Conservation (phyloP, 1,140 invertebrate species). For the Camponotus vicinus region DNA sequence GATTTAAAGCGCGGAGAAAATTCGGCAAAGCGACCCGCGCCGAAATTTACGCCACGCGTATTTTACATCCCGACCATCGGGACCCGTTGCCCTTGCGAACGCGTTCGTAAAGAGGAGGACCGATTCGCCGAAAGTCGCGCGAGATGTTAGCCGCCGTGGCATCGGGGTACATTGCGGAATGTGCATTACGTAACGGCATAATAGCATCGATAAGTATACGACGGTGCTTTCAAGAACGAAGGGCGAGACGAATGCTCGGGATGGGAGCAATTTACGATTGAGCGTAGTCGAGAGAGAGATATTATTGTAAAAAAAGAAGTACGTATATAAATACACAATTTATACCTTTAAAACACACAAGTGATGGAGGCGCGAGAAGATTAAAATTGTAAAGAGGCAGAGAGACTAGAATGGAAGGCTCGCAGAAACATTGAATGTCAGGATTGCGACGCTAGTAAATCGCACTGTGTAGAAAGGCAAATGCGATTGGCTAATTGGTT, state of each 20-base stretch:
- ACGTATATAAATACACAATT: neutral
- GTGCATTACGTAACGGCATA: constrained; percentile 42
- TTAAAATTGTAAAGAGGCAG: neutral
- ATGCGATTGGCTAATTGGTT: constrained; percentile 47
- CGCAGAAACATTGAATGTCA: neutral
- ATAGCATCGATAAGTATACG: constrained; percentile 33
- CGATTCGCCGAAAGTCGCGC: constrained; percentile 63
- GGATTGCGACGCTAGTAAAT: neutral
- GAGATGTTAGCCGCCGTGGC: constrained; percentile 28
- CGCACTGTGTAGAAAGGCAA: neutral
- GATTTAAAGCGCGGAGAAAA: constrained; percentile 51
- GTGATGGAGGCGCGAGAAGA: too few relatives aligned
- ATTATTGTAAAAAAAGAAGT: neutral
- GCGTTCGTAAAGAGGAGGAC: constrained; percentile 54
- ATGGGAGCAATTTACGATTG: too few relatives aligned
- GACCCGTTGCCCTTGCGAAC: constrained; percentile 52
- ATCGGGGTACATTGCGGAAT: constrained; percentile 27
- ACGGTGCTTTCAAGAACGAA: constrained; percentile 13
- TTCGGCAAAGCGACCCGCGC: constrained; percentile 65
- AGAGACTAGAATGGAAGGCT: neutral
- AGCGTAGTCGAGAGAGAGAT: too few relatives aligned
- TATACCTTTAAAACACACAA: neutral
- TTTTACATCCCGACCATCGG: constrained; percentile 65
- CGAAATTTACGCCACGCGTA: constrained; percentile 72
- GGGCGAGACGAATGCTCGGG: neutral